Conservation (phyloP, 2,888 invertebrate genomes). For the Pollenia griseotomentosa region DNA sequence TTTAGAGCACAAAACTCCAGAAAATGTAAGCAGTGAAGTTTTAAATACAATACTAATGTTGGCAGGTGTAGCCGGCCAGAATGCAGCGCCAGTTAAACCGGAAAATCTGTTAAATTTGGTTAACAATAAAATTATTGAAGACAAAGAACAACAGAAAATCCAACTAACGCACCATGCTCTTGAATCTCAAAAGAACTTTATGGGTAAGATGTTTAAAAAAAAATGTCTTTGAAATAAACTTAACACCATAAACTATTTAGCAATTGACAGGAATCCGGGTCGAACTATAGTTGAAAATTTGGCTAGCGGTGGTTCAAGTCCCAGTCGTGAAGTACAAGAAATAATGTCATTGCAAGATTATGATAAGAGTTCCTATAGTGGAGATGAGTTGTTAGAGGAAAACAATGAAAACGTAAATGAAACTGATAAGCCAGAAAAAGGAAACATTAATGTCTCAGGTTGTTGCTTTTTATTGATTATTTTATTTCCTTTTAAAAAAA, state of each 20-base stretch:
- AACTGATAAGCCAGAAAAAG: constrained; percentile 34
- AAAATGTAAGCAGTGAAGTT: constrained; percentile 82
- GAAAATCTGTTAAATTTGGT: constrained; percentile 82
- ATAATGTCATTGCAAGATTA: constrained; percentile 90
- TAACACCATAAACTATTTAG: constrained; percentile 57
- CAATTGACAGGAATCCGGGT: constrained; percentile 80
- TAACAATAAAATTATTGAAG: constrained; percentile 83
- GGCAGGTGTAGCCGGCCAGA: constrained; percentile 81
- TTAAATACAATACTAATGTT: constrained; percentile 83
- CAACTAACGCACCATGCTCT: constrained; percentile 80
- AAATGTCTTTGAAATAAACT: background rate
- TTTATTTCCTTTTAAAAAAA: background rate
- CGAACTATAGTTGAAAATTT: constrained; percentile 81
- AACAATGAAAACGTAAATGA: constrained; percentile 55
- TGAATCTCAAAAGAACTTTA: constrained; percentile 81
- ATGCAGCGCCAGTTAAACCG: constrained; percentile 74
- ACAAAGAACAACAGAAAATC: constrained; percentile 82
- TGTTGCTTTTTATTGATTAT: background rate
- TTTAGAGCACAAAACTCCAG: constrained; percentile 78
- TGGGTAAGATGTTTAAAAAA: constrained; percentile 72
- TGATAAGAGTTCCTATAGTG: constrained; percentile 76
- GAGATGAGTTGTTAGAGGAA: constrained; percentile 75
- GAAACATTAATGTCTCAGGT: constrained; percentile 65
- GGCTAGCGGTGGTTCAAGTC: constrained; percentile 94
- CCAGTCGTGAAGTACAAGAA: constrained; percentile 95